Base-by-base conservation (phyloP, 2,113 vertebrate genomes). In the Corythaixoides concolor region DNA sequence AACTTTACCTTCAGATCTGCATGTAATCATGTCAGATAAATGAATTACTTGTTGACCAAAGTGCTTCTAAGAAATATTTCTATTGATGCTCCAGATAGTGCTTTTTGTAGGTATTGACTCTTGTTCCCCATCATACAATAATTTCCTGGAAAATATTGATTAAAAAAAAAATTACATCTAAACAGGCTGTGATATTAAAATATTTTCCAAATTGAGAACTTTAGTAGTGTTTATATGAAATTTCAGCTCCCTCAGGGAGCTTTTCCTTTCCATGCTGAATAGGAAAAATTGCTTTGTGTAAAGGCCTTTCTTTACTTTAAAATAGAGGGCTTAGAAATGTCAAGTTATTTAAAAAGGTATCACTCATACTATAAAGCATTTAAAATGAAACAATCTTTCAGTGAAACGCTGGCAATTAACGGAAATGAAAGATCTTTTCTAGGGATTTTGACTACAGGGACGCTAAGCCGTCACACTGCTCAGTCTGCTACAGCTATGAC, bases 401-500 rank as follows among this genome's bases (percentile, higher is more conserved):
- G 16, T 24, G 39, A 70, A 63, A 24, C 30, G 74, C 47, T 80
- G 19, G 16, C 53, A 55, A 26, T 50, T 69, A 56, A 55, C 63
- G 43, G 47, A 45, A 70, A 63, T 1, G 2, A 81, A 55, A 52
- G 28, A 17, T 69, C 33, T 66, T 64, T 58, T 68, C 27, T 47
- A 22, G 58, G 10, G 17, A 23, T 70, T 84, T 89, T 69, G 58
- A 6, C 35, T 78, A 1, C 32, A 43, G 64, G 52, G 27, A 13
- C 8, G 7, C n/a, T 37, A 19, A 62, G 55, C 45, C 33, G 85
- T 93, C 53, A 28, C 27, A 4, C 39, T 70, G 27, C 47, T 77
- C 23, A 8, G 11, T 41, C 56, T 37, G 2, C 47, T 28, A 1
- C 28, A 50, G 49, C 47, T 47, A 11, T 0, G 0, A 11, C 32